Base-by-base conservation (phyloP, 2,888 invertebrate genomes). In the Oxytorus armatus region DNA sequence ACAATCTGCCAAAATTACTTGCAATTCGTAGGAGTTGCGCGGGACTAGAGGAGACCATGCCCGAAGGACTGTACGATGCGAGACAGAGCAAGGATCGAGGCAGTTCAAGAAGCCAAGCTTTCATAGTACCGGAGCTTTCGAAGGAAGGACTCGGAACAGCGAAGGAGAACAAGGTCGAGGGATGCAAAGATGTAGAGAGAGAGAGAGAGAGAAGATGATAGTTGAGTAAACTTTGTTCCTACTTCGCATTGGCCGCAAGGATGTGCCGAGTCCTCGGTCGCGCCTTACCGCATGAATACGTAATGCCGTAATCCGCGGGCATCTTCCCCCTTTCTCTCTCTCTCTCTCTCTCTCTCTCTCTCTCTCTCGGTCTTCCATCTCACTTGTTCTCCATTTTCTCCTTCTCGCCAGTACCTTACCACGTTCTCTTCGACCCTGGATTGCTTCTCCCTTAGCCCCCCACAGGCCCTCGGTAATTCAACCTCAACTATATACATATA, bases 271-370 rank as follows among this genome's bases (percentile, higher is more conserved):
- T 72, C 39, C n/a, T 72, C 72, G 81, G 82, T 80, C 81, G 79
- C 83, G 80, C 82, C 85, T 84, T 82, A 82, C 80, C 79, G 74
- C 81, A 82, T 85, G 85, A 86, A 84, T 85, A 86, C 85, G 81
- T 85, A 85, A 86, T 85, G 77, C 79, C 65, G 82, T 85, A 85
- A 85, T 86, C 83, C 75, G 63, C 55, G 39, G 49, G 65, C 68
- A 57, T 59, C 73, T 69, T 74, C 29, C n/a, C n/a, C n/a, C n/a
- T n/a, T n/a, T n/a, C n/a, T n/a, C n/a, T n/a, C n/a, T n/a, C 69
- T 70, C 25, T 69, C 59, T 63, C 8, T 10, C 36, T 11, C 55
- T 21, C 14, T 8, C 53, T 42, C 39, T 4, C 1, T 47, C 23
- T 18, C 10, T n/a, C 72, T n/a, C 61, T 47, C 7, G 25, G 51